These are phyloP conservation scores for Solenopsis invicta DNA, from an alignment of 1,140 invertebrate species.

Conservation along the genomic window DNA sequence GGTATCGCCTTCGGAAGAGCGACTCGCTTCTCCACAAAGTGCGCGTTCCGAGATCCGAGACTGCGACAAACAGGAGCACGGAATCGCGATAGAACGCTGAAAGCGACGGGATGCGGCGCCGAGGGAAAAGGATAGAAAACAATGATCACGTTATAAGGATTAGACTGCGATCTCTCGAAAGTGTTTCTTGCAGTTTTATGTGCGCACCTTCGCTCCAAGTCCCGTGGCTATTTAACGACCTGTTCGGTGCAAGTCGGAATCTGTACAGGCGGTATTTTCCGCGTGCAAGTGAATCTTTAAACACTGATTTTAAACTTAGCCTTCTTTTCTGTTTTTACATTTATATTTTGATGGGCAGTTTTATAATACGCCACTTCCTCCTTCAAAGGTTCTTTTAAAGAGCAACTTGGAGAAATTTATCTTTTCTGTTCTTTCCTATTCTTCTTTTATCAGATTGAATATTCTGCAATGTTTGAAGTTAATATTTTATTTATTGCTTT, in stretches of 20 bases:
- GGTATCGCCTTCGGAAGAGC: conserved; percentile 44
- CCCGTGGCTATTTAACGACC: conserved; percentile 22
- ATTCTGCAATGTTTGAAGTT: background rate
- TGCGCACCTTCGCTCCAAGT: background rate
- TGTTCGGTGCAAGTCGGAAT: conserved; percentile 1
- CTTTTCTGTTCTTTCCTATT: background rate
- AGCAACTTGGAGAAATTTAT: background rate
- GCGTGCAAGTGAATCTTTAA: background rate
- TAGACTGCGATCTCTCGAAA: conserved; percentile 30
- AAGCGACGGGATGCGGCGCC: background rate
- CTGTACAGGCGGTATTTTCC: background rate
- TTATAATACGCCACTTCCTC: background rate
- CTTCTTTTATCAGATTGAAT: background rate
- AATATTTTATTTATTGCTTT: conserved; percentile 5
- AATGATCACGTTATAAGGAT: conserved; percentile 58
- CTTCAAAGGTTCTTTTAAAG: background rate
- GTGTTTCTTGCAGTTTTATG: background rate
- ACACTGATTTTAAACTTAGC: background rate
- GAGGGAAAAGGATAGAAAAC: background rate
- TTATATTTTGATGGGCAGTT: background rate
- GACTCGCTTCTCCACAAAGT: conserved; percentile 6
- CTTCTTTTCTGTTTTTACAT: background rate
- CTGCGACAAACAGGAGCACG: conserved; percentile 45
- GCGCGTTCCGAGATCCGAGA: conserved; percentile 45
- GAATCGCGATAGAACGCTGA: background rate